Conservation (phyloP, 23 tunicate genomes). For the Halocynthia roretzi region DNA sequence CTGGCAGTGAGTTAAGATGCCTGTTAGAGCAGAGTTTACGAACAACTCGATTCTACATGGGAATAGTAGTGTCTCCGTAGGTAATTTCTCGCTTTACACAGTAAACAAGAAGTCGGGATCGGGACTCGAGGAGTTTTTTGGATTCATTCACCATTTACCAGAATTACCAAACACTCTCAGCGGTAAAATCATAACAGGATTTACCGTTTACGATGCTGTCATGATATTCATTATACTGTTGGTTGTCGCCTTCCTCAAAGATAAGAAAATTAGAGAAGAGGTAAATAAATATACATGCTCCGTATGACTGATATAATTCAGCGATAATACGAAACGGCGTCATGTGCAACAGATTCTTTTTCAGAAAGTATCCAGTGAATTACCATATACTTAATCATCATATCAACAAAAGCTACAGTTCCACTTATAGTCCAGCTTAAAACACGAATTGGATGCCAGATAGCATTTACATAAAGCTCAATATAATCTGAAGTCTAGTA, state of each 20-base stretch:
- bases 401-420: too few relatives aligned
- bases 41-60: too few relatives aligned
- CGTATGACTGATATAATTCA: not conserved
- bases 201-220: slow-evolving; percentile 48
- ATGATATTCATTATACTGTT: slow-evolving; percentile 49
- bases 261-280: slow-evolving; percentile 39
- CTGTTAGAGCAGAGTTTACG: too few relatives aligned
- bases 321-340: not conserved
- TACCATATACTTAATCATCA: too few relatives aligned
- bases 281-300: slow-evolving; percentile 2
- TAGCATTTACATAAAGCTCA: too few relatives aligned
- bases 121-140: slow-evolving; percentile 13
- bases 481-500: too few relatives aligned
- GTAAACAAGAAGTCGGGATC: not conserved
- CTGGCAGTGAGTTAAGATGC: too few relatives aligned
- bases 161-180: slow-evolving; percentile 33
- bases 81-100: too few relatives aligned
- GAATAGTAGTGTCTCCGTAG: too few relatives aligned
- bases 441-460: too few relatives aligned
- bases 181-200: slow-evolving; percentile 56
- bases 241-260: slow-evolving; percentile 47
- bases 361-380: not conserved
- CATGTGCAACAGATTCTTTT: not conserved
- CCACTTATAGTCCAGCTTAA: too few relatives aligned
- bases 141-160: slow-evolving; percentile 12